phyloP scores from a whole-genome alignment of 2,888 invertebrate genomes.

The Zygothrica quintamaculata region DNA sequence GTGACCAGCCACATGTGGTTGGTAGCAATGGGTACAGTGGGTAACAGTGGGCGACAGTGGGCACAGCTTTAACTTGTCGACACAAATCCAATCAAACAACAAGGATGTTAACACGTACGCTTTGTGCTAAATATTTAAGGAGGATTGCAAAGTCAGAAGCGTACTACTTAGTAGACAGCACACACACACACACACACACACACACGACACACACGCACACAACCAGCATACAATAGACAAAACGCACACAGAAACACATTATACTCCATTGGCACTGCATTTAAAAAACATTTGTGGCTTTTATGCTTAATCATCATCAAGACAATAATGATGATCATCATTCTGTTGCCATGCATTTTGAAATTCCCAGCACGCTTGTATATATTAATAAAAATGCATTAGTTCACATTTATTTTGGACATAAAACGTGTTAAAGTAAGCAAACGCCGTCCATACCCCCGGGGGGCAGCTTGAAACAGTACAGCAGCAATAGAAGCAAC shows the following conservation, averaged over 20 bases:
- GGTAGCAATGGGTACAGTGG: conserved; percentile 14
- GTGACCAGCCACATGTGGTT: conserved; percentile 15
- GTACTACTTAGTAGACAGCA: conserved; percentile 47
- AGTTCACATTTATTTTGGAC: conserved; percentile 79
- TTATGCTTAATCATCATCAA: conserved; percentile 80
- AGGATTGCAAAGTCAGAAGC: conserved; percentile 44
- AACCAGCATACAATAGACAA: conserved; percentile 8
- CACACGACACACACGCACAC: neutral
- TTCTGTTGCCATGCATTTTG: conserved; percentile 31
- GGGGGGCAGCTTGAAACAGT: conserved; percentile 52
- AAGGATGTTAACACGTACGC: conserved; percentile 63
- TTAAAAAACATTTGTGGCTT: conserved; percentile 82
- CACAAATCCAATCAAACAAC: conserved; percentile 56
- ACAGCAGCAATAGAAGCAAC: conserved; percentile 8
- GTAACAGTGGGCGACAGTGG: conserved; percentile 29
- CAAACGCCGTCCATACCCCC: conserved; percentile 45
- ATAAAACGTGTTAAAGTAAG: conserved; percentile 76
- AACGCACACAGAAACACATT: neutral
- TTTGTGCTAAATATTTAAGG: conserved; percentile 67
- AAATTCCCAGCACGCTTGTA: conserved; percentile 78
- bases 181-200: conserved; percentile 3
- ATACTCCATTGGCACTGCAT: conserved; percentile 77
- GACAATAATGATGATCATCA: conserved; percentile 34
- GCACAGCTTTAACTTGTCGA: conserved; percentile 42
- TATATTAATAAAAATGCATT: conserved; percentile 82